Base-by-base conservation (phyloP, 1,140 invertebrate species). In the Drosophila navojoa region DNA sequence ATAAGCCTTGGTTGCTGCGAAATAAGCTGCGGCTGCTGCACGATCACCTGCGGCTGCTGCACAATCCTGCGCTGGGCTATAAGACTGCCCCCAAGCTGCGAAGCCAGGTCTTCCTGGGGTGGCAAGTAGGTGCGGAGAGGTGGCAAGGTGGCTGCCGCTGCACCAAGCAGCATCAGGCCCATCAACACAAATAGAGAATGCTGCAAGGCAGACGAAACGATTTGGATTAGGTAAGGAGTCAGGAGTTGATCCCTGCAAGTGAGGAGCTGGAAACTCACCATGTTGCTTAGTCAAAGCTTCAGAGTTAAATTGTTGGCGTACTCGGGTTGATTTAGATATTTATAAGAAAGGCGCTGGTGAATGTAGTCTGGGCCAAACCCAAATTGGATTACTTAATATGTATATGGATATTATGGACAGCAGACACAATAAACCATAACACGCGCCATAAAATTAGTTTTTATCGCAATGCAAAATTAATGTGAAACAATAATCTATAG, bases 221-320 rank as follows among this genome's bases (percentile, higher is more conserved):
- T 38, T 64, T 44, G 4, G n/a, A 45, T 7, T 3, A 16, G 9
- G 10, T 16, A 16, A 15, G 40, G 9, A 49, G 19, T 19, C 1
- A 19, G 1, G 19, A 19, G 19, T 19, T 19, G 19, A 16, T 52
- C 42, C 19, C 9, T 19, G 5, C n/a, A 38, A 52, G 44, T 10
- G 1, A 4, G 45, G 9, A 57, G 74, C 62, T 55, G 16, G 15
- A 29, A 60, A 75, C 79, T 67, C 47, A 84, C 80, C 80, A 84
- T 84, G 80, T 79, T 84, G 80, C 67, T 84, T 81, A 45, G 44
- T 53, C 53, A 57, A 77, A 69, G 63, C 57, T 29, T 13, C 49
- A 60, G 27, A 61, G 66, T 71, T 66, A 66, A 79, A 71, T 72
- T 82, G 71, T 62, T 57, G 57, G 32, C 57, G 64, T 59, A 22